Percentiles rank a stretch among this genome's conserved stretches.
These are phyloP conservation scores for Dyspetes luteomarginatus DNA, from an alignment of 2,888 invertebrate genomes.

Conservation along the genomic window DNA sequence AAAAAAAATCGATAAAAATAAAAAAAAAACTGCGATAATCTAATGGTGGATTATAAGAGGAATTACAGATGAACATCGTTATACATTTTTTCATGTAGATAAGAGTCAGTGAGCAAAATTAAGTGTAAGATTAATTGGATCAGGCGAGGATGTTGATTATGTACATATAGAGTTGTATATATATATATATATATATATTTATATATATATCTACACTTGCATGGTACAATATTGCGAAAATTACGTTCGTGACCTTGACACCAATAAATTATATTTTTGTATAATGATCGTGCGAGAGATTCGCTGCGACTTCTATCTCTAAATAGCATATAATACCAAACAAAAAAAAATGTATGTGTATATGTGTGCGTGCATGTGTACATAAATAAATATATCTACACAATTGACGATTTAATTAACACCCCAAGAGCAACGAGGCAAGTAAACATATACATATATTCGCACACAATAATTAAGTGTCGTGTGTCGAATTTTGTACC, in stretches of 20 bases:
- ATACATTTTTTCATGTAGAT: too few relatives aligned
- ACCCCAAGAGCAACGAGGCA: not conserved
- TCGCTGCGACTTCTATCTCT: slow-evolving; percentile 48
- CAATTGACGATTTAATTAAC: slow-evolving; percentile 18
- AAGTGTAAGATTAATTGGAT: slow-evolving; percentile 52
- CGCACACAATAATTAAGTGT: too few relatives aligned
- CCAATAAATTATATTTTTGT: slow-evolving; percentile 76
- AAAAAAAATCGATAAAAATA: too few relatives aligned
- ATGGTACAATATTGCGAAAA: slow-evolving; percentile 70
- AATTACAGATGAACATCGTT: too few relatives aligned
- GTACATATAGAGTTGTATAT: slow-evolving; percentile 31
- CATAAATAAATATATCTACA: not conserved
- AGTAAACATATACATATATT: too few relatives aligned
- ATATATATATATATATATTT: not conserved
- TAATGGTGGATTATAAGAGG: too few relatives aligned
- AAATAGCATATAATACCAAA: slow-evolving; percentile 25
- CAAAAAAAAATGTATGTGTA: not conserved
- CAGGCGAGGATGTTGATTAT: slow-evolving; percentile 46
- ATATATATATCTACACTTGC: slow-evolving; percentile 3
- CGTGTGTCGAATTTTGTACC: too few relatives aligned
- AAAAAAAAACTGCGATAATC: too few relatives aligned
- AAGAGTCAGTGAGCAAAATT: not conserved
- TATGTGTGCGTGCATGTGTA: slow-evolving; percentile 20
- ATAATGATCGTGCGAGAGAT: slow-evolving; percentile 68
- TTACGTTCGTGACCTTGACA: slow-evolving; percentile 75